Percentiles rank a stretch among this genome's conserved stretches.
These are phyloP conservation scores for Dromas ardeola DNA, from an alignment of 2,113 vertebrate species.

Conservation along the genomic window DNA sequence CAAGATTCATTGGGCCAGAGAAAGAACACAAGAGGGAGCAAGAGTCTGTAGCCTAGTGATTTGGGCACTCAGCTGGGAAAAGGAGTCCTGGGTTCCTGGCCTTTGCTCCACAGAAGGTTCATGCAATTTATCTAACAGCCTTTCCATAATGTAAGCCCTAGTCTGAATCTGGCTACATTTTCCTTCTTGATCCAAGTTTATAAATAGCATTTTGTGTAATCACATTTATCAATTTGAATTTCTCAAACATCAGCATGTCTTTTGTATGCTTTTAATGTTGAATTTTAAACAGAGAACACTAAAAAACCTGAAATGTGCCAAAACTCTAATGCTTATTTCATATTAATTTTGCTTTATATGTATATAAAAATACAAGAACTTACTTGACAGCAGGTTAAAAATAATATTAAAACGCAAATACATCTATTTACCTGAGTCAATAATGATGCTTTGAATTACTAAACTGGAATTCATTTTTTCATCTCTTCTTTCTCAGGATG, in stretches of 20 bases:
- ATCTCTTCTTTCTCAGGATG: neutral
- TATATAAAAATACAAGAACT: neutral
- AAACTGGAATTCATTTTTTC: neutral
- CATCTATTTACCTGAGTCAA: neutral
- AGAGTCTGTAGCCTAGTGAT: conserved; percentile 63
- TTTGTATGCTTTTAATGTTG: neutral
- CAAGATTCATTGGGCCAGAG: conserved; percentile 37
- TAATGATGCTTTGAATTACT: neutral
- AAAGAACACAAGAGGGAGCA: conserved; percentile 67
- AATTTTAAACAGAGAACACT: neutral
- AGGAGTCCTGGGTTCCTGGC: neutral
- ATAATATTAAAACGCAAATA: neutral
- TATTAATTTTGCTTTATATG: neutral
- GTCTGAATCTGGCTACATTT: neutral
- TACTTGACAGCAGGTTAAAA: neutral
- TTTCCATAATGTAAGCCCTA: neutral
- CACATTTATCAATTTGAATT: neutral
- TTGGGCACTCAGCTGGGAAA: conserved; percentile 39
- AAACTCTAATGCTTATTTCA: neutral
- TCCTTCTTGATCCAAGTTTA: neutral
- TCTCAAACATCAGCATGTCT: neutral
- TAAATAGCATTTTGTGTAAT: neutral
- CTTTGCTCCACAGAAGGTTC: neutral
- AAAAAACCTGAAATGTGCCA: neutral
- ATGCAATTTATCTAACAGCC: neutral